Percentiles rank a stretch among this genome's conserved stretches.
phyloP scores from a whole-genome alignment of 2,888 invertebrate species.

The Acleris emargana region DNA sequence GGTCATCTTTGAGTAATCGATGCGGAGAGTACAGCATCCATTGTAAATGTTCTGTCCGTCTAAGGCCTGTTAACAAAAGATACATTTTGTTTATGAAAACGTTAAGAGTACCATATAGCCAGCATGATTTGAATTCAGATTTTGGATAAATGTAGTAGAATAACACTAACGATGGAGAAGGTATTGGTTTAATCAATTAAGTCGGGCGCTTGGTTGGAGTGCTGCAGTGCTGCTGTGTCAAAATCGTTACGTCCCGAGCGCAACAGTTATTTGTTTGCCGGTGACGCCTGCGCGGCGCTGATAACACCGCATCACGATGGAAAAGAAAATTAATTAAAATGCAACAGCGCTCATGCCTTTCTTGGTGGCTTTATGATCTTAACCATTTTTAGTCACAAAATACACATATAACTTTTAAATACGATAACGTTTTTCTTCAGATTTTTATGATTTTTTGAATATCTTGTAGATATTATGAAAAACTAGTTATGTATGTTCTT shows the following conservation, averaged over 20 bases:
- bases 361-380: constrained; percentile 67
- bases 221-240: constrained; percentile 55
- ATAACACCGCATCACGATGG: constrained; percentile 80
- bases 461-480: no score
- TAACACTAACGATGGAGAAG: no score
- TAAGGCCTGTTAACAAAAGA: constrained; percentile 86
- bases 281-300: constrained; percentile 73
- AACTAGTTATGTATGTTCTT: no score
- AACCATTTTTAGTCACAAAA: constrained; percentile 37
- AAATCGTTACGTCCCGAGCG: constrained; percentile 66
- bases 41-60: constrained; percentile 99
- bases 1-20: constrained; percentile 99
- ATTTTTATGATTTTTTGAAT: no score
- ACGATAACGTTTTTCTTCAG: no score
- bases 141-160: no score
- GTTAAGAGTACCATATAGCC: neutral
- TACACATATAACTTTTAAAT: neutral
- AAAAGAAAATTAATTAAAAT: constrained; percentile 83
- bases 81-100: constrained; percentile 5
- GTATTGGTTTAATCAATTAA: neutral
- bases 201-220: constrained; percentile 51
- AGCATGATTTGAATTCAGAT: no score
- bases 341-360: constrained; percentile 79
- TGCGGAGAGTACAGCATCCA: constrained; percentile 99
- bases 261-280: constrained; percentile 75